A percentile compares a stretch with the other conserved stretches of the same genome.
Evolutionary conservation across 2,797 vertebrate species (phyloP).

Genomic region (Helicolenus hilgendorfi): DNA sequence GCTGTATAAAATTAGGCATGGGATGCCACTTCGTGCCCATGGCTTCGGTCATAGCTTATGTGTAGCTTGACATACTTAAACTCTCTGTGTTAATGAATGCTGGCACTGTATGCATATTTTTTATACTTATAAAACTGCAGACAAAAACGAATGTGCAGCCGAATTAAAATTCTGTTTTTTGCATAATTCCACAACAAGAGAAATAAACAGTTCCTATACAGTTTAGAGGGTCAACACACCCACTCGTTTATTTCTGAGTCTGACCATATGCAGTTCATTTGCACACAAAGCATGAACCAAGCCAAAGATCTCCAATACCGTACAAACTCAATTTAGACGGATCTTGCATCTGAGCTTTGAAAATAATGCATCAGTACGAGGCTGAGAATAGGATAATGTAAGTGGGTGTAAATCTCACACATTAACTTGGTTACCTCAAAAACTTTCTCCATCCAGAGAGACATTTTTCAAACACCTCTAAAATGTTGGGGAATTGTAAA

Average conservation of each 20-base stretch:
- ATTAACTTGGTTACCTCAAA: constrained; percentile 3
- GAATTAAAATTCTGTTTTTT: constrained; percentile 14
- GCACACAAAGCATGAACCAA: constrained; percentile 31
- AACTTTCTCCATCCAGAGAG: constrained; percentile 5
- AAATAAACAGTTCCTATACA: constrained; percentile 40
- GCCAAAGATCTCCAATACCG: constrained; percentile 39
- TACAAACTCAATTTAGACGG: constrained; percentile 26
- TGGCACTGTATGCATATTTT: neutral
- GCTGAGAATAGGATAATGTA: constrained; percentile 10
- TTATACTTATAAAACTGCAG: constrained; percentile 25
- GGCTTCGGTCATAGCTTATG: constrained; percentile 22
- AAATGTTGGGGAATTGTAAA: neutral
- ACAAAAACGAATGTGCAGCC: neutral
- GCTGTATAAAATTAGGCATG: constrained; percentile 43
- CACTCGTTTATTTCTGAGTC: constrained; percentile 48
- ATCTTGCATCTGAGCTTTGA: constrained; percentile 7
- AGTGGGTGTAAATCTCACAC: constrained; percentile 24
- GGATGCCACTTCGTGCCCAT: neutral
- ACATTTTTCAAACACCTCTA: neutral
- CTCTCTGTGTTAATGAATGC: neutral
- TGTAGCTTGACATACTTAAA: neutral
- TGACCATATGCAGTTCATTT: constrained; percentile 49
- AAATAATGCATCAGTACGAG: constrained; percentile 6
- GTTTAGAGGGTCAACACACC: constrained; percentile 57
- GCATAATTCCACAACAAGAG: constrained; percentile 9